Percentiles rank a stretch among this genome's conserved stretches.
phyloP scores from a whole-genome alignment of 2,113 vertebrate genomes.

The Dissostichus mawsoni region DNA sequence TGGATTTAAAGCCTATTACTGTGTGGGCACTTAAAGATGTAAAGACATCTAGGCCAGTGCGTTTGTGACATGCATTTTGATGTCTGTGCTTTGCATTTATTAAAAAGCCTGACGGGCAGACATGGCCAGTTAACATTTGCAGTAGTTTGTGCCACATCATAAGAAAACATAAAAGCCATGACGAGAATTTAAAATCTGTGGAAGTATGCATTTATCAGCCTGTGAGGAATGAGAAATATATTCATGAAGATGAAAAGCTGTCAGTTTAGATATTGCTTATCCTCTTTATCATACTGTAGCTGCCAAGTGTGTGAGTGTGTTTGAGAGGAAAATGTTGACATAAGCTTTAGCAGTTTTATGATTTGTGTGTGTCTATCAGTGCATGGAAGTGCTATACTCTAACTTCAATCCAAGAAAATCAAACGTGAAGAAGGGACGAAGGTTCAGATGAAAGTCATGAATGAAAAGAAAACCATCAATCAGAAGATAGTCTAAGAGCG shows the following conservation, averaged over 20 bases:
- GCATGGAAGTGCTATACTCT: neutral
- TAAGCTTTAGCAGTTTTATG: too few species aligned
- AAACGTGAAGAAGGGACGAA: neutral
- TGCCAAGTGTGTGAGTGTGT: slow-evolving; percentile 22
- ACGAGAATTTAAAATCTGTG: slow-evolving; percentile 20
- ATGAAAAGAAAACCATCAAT: neutral
- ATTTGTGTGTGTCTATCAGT: slow-evolving; percentile 8
- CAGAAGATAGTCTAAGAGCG: neutral
- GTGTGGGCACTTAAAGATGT: slow-evolving; percentile 25
- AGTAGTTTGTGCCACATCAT: slow-evolving; percentile 6
- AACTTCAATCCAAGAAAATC: neutral
- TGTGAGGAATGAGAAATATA: slow-evolving; percentile 24
- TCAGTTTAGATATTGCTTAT: slow-evolving; percentile 46
- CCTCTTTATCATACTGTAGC: slow-evolving; percentile 2
- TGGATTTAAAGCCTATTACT: slow-evolving; percentile 38
- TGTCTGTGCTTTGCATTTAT: slow-evolving; percentile 12
- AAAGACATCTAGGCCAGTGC: slow-evolving; percentile 21
- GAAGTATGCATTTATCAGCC: slow-evolving; percentile 7
- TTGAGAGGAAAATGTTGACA: too few species aligned
- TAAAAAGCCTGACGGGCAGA: slow-evolving; percentile 24
- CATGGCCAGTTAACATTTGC: slow-evolving; percentile 5
- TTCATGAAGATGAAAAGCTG: slow-evolving; percentile 36
- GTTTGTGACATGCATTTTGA: slow-evolving; percentile 8
- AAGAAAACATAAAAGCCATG: slow-evolving; percentile 21
- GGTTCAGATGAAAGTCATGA: neutral